A percentile compares a stretch with the other conserved stretches of the same genome.
phyloP scores from a whole-genome alignment of 2,888 invertebrate genomes.

The Seira musarum region DNA sequence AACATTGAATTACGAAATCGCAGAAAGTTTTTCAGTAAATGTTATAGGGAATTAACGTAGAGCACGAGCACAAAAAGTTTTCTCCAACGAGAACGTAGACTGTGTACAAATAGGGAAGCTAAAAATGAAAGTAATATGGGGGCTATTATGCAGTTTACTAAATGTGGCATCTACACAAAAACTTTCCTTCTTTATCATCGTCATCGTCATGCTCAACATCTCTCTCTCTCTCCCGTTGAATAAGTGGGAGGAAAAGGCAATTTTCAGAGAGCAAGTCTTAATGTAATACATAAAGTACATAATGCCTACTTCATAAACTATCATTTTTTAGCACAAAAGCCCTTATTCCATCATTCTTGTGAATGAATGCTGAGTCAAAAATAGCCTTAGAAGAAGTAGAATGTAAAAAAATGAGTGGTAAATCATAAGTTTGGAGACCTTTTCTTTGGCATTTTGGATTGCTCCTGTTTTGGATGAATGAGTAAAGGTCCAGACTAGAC shows the following conservation, averaged over 20 bases:
- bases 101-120: background rate
- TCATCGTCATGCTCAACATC: constrained; percentile 12
- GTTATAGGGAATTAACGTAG: too few relatives aligned
- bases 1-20: too few relatives aligned
- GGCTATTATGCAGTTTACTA: background rate
- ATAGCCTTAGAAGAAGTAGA: background rate
- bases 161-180: constrained; percentile 25
- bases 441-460: constrained; percentile 31
- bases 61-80: too few relatives aligned
- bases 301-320: constrained; percentile 22
- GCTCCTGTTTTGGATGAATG: constrained; percentile 18
- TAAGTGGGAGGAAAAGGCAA: constrained; percentile 6
- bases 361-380: background rate
- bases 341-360: constrained; percentile 31
- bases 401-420: background rate
- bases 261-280: constrained; percentile 2
- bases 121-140: constrained; percentile 5
- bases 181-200: constrained; percentile 38
- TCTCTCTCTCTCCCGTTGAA: background rate
- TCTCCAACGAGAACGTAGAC: too few relatives aligned
- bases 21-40: too few relatives aligned
- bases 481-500: too few relatives aligned
- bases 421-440: background rate
- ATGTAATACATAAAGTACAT: background rate
- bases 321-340: constrained; percentile 43